Conservation (phyloP, 2,888 invertebrate species). For the Sinhomidia bicolor region DNA sequence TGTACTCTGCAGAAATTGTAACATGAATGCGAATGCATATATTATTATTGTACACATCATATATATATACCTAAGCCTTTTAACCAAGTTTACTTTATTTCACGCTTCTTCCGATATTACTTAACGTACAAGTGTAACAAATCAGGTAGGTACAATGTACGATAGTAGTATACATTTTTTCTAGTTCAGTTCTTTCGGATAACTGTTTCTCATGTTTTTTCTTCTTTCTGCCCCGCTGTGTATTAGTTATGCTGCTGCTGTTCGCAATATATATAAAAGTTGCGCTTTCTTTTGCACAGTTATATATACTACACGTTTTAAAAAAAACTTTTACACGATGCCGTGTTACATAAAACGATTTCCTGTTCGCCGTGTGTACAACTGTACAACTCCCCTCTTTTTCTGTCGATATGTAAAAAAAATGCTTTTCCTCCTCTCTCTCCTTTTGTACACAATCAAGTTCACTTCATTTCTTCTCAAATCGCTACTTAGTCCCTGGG, state of each 20-base stretch:
- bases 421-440: background rate
- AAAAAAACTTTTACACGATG: slow-evolving; percentile 3
- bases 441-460: background rate
- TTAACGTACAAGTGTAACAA: slow-evolving; percentile 32
- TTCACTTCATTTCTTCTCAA: slow-evolving; percentile 35
- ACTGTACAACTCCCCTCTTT: slow-evolving; percentile 12
- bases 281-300: slow-evolving; percentile 10
- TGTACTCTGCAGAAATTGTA: background rate
- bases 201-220: slow-evolving; percentile 36
- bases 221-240: slow-evolving; percentile 19
- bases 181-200: slow-evolving; percentile 31
- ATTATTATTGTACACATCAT: too few species aligned
- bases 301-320: background rate
- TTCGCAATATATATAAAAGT: background rate
- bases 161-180: slow-evolving; percentile 15
- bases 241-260: slow-evolving; percentile 6
- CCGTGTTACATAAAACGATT: slow-evolving; percentile 33
- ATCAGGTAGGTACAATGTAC: slow-evolving; percentile 5
- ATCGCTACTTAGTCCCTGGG: slow-evolving; percentile 5
- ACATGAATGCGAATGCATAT: background rate
- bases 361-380: slow-evolving; percentile 8
- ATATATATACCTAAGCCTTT: too few species aligned
- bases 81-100: background rate
- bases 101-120: slow-evolving; percentile 5
- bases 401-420: background rate